Evolutionary conservation across 2,888 invertebrate genomes (phyloP), one percentile per base, ranked within the genome.

Genomic region (Mamestra brassicae): DNA sequence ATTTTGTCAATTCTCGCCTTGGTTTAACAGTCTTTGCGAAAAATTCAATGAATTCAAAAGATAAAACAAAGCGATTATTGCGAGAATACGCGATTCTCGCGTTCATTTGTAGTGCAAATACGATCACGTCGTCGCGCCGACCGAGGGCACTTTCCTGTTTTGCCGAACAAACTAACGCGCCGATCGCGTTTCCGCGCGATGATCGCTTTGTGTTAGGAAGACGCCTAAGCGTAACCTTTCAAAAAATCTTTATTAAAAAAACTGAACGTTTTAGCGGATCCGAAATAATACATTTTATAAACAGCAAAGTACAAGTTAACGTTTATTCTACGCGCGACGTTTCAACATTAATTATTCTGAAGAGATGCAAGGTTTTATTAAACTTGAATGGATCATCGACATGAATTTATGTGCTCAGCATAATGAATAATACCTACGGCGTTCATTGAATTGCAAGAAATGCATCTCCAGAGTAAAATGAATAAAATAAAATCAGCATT

Each of bases 41-140:
- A 76, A 85, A 78, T 74, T 78, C 64, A 80, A 77, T 75, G 38
- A 2, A 38, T 38, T 38, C 26, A 26, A 26, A 26, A 26, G 26
- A 26, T 26, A 38, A 38, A 1, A 47, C 13, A 47, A 47, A 47
- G 11, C 13, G 13, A 13, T 47, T 4, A 15, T 47, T 4, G 13
- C 47, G 47, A 4, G 13, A 10, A 45, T 45, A 45, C 45, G 45
- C 45, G 10, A 45, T 8, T 1, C 10, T 45, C 8, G 45, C 45
- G 11, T 45, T 45, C 2, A 45, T 45, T 45, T 8, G 10, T 45
- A 45, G 2, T 2, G 45, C 45, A 45, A 11, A 11, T 11, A 3
- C 45, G 11, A 45, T 45, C 3, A 8, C 8, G 45, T 11, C 45
- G 11, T 45, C 11, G 3, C 11, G 45, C 45, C 11, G 38, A 38